phyloP scores from a whole-genome alignment of 2,888 invertebrate genomes.

The Drosophila infuscata region DNA sequence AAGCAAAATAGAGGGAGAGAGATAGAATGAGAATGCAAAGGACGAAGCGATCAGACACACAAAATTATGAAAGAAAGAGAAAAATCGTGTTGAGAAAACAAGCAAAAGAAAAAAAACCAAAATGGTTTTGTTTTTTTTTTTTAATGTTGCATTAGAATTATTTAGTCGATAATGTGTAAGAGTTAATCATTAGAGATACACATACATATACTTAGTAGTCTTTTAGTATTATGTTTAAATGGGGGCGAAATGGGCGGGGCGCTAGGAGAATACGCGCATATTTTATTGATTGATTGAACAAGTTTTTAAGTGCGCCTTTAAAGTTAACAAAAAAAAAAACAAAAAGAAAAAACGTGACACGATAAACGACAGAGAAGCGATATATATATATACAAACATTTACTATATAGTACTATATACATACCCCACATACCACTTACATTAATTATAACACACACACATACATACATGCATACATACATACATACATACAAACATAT shows the following conservation, averaged over 20 bases:
- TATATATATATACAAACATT: constrained; percentile 36
- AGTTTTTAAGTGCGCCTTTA: constrained; percentile 45
- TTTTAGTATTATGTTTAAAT: constrained; percentile 8
- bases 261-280: constrained; percentile 17
- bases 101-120: not conserved
- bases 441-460: constrained; percentile 14
- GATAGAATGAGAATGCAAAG: not conserved
- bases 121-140: constrained; percentile 6
- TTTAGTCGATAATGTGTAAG: constrained; percentile 11
- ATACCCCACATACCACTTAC: constrained; percentile 11
- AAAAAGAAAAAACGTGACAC: constrained; percentile 6
- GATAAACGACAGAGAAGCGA: constrained; percentile 32
- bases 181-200: not conserved
- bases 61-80: not conserved
- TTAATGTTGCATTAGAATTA: constrained; percentile 13
- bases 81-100: not conserved
- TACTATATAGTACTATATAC: constrained; percentile 30
- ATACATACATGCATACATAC: not conserved
- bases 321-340: constrained; percentile 36
- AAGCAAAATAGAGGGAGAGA: not conserved
- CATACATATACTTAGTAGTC: constrained; percentile 15
- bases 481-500: not conserved
- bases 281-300: constrained; percentile 36
- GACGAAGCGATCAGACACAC: not conserved
- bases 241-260: not conserved